Evolutionary conservation across 2,797 vertebrate genomes (phyloP), one percentile per base, ranked within the genome.

Genomic region (Pteropus rufus): DNA sequence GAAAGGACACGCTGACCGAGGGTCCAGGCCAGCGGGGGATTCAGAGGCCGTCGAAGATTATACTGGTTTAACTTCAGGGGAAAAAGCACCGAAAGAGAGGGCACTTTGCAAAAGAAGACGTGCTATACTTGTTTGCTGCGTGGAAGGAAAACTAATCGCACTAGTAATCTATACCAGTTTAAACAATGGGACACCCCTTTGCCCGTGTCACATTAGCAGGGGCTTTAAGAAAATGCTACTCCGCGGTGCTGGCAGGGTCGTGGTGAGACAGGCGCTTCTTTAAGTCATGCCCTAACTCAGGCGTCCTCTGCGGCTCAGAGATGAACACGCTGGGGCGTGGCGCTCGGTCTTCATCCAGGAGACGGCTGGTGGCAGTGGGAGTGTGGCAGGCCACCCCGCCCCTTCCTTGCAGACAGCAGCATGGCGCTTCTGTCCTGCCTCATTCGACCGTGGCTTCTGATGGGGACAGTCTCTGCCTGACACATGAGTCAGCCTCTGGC

Each of bases 361-460:
- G 67, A 21, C 85, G 31, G 84, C 92, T 3, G 85, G 29, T 9
- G 76, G 76, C 56, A 6, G 29, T 24, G 41, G 64, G 65, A 41
- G 12, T 12, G 60, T 8, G 23, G 62, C 24, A 16, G 10, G 41
- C 1, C 0, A 11, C 52, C 58, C 64, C 1, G 21, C 72, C 65
- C 41, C 49, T 21, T 26, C 29, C 73, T 24, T 29, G 56, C 29
- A 10, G 19, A 44, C 9, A 24, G 41, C 12, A 16, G 41, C 1
- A 2, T 1, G 23, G n/a, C 3, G 7, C 3, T 7, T 31, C 72
- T 49, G 24, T 23, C 41, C 88, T 31, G 31, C 54, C 73, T n/a
- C 41, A 0, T 4, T 0, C 4, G 67, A 73, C 76, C 0, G 0
- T 46, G 0, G 60, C 15, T 39, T 52, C 60, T 7, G 14, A 9